These are phyloP conservation scores for Eonycteris spelaea DNA, from an alignment of 2,113 vertebrate species.

Conservation along the genomic window DNA sequence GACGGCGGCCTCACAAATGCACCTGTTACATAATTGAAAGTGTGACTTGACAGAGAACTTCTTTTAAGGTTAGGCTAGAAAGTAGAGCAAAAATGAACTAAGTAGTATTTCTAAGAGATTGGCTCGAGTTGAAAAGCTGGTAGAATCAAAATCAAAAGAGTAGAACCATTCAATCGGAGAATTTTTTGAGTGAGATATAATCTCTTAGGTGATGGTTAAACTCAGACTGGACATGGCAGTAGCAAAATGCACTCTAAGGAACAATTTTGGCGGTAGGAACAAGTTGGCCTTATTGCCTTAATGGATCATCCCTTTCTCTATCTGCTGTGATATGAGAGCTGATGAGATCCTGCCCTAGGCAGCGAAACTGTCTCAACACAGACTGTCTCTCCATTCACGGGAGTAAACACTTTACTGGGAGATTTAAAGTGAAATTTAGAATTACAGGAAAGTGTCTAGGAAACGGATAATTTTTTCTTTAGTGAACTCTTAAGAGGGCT, in stretches of 20 bases:
- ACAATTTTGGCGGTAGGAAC: not conserved
- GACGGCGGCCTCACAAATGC: not conserved
- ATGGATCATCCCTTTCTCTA: slow-evolving; percentile 55
- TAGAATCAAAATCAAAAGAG: not conserved
- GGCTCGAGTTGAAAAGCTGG: not conserved
- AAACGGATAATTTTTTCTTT: slow-evolving; percentile 64
- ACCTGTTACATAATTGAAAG: not conserved
- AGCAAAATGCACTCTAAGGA: not conserved
- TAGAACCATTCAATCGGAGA: not conserved
- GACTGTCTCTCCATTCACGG: slow-evolving; percentile 63
- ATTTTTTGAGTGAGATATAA: not conserved
- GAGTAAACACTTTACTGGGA: slow-evolving; percentile 60
- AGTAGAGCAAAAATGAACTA: not conserved
- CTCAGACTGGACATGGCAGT: not conserved
- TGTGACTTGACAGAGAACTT: not conserved
- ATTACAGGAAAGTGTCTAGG: slow-evolving; percentile 50
- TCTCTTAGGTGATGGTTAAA: slow-evolving; percentile 11
- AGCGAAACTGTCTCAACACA: slow-evolving; percentile 43
- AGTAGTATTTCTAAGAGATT: not conserved
- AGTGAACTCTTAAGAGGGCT: slow-evolving; percentile 62
- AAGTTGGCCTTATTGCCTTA: slow-evolving; percentile 47
- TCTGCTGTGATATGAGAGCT: slow-evolving; percentile 50
- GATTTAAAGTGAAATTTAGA: slow-evolving; percentile 61
- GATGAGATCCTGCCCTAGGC: slow-evolving; percentile 61
- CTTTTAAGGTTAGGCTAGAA: not conserved